Percentiles rank a stretch among this genome's conserved stretches.
phyloP scores from a whole-genome alignment of 1,140 invertebrate species.

The Pogonus chalceus region DNA sequence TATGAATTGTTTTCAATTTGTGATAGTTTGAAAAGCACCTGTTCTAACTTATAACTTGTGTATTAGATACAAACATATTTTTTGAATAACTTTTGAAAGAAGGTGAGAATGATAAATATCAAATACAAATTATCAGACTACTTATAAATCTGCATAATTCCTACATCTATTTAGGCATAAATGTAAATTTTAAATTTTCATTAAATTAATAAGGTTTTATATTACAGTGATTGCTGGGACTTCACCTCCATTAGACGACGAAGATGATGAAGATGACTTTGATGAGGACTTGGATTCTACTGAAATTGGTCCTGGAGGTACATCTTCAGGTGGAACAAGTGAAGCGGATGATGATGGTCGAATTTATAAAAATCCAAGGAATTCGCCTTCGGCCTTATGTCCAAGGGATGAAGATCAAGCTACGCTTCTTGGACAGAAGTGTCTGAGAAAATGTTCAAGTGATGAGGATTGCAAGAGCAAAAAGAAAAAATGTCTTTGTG shows the following conservation, averaged over 20 bases:
- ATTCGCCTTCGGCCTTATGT: conserved; percentile 72
- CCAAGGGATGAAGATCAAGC: conserved; percentile 71
- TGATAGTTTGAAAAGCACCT: too few relatives aligned
- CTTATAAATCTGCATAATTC: too few relatives aligned
- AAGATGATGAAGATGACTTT: conserved; percentile 53
- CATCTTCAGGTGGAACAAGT: conserved; percentile 11
- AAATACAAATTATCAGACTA: too few relatives aligned
- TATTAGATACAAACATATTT: too few relatives aligned
- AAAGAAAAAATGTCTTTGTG: conserved; percentile 93
- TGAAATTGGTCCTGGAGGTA: too few relatives aligned
- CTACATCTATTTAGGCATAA: too few relatives aligned
- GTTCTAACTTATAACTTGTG: too few relatives aligned
- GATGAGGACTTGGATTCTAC: conserved; percentile 47
- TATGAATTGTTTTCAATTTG: too few relatives aligned
- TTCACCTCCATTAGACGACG: conserved; percentile 13
- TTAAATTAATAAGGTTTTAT: not conserved
- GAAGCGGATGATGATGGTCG: conserved; percentile 61
- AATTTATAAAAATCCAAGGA: conserved; percentile 80
- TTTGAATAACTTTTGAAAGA: too few relatives aligned
- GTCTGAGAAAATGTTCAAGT: conserved; percentile 83
- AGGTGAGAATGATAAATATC: too few relatives aligned
- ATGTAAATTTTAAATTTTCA: too few relatives aligned
- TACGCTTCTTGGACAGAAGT: conserved; percentile 63
- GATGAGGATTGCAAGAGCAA: conserved; percentile 95
- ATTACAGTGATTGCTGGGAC: not conserved